phyloP scores from a whole-genome alignment of 1,140 invertebrate genomes.

The Neodiprion virginianus region DNA sequence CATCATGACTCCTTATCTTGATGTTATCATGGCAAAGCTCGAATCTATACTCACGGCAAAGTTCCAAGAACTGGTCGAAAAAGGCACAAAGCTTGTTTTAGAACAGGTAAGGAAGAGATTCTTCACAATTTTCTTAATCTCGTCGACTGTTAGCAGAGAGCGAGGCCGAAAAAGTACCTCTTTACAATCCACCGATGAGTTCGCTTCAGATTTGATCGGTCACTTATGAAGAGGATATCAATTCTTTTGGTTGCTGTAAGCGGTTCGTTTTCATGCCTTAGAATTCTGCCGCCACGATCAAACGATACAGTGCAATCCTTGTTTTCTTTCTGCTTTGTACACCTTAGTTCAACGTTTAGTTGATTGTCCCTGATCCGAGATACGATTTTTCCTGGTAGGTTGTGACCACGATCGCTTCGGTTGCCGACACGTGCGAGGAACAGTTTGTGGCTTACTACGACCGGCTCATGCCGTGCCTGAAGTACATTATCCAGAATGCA shows the following conservation, averaged over 20 bases:
- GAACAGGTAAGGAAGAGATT: constrained; percentile 77
- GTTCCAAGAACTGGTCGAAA: constrained; percentile 92
- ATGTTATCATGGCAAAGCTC: constrained; percentile 90
- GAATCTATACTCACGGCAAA: constrained; percentile 91
- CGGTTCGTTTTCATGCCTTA: not conserved
- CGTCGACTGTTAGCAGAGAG: not conserved
- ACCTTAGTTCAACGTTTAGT: not conserved
- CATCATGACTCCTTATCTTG: constrained; percentile 90
- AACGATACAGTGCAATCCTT: not conserved
- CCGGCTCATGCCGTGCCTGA: constrained; percentile 93
- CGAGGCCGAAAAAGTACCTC: not conserved
- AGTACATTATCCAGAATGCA: constrained; percentile 97
- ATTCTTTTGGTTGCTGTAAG: not conserved
- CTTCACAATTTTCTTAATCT: not conserved
- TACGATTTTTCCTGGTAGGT: constrained; percentile 44
- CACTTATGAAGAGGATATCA: not conserved
- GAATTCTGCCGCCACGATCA: not conserved
- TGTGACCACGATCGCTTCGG: constrained; percentile 97
- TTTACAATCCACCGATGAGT: not conserved
- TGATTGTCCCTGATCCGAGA: not conserved
- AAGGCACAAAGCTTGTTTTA: constrained; percentile 94
- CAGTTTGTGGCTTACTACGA: constrained; percentile 89
- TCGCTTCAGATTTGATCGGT: not conserved
- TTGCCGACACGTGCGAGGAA: constrained; percentile 98
- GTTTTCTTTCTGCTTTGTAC: not conserved